phyloP scores from a whole-genome alignment of 2,113 vertebrate genomes.

The Porphyrio hochstetteri region DNA sequence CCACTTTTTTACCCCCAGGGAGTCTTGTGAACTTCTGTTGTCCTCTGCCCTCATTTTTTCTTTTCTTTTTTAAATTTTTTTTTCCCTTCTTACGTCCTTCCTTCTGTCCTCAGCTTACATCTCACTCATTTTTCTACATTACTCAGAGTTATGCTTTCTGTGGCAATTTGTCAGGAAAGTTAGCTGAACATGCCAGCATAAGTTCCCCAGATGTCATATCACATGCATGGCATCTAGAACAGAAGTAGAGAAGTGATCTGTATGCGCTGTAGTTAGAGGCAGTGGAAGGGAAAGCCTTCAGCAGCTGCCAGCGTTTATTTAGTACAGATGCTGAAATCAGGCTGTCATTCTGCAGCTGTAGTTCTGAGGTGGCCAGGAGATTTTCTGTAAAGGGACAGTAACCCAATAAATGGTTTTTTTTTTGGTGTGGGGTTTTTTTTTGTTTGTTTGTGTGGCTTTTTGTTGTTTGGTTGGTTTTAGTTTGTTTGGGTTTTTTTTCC shows the following conservation, averaged over 20 bases:
- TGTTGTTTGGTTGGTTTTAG: too few relatives aligned
- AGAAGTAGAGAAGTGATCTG: not conserved
- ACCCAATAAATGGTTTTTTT: not conserved
- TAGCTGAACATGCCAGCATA: not conserved
- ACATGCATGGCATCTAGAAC: not conserved
- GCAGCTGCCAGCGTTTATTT: conserved; percentile 15
- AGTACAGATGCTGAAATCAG: conserved; percentile 1
- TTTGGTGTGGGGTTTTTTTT: too few relatives aligned
- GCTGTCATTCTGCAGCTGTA: not conserved
- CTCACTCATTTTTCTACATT: not conserved
- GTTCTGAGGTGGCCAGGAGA: not conserved
- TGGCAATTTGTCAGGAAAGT: not conserved
- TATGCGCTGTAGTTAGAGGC: not conserved
- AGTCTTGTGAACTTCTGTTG: not conserved
- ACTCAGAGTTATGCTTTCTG: not conserved
- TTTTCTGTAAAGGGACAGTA: not conserved
- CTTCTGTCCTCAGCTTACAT: not conserved
- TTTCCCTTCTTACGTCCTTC: not conserved
- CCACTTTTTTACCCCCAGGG: not conserved
- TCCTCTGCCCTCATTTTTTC: not conserved
- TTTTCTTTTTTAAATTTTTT: not conserved
- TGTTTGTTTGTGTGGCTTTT: too few relatives aligned
- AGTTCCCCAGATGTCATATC: not conserved
- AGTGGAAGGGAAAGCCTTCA: not conserved
- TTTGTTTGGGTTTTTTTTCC: too few relatives aligned